Evolutionary conservation across 1,140 invertebrate species (phyloP), one percentile per base, ranked within the genome.

Genomic region (Heliconius congener): DNA sequence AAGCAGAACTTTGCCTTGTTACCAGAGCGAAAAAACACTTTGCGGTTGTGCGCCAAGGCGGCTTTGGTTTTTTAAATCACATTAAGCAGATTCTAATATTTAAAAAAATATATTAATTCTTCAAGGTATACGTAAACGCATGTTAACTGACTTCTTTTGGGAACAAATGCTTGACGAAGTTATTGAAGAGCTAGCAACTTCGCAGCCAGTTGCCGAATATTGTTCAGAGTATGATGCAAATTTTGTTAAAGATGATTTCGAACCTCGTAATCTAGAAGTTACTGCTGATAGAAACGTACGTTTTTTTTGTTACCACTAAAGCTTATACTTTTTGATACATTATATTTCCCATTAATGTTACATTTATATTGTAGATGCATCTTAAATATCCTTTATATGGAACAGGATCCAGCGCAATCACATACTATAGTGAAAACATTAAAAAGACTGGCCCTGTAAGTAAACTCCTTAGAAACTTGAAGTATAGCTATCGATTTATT

Each of bases 91-190:
- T 37, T 37, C 34, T 8, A 52, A 60, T 66, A 30, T 76, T 66
- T 13, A 23, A n/a, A 66, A 66, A 23, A 46, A 37, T 55, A 3
- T 37, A 39, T 66, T 30, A 52, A 66, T 66, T 13, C 60, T 66
- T 66, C 11, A 66, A 94, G 94, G 94, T 76, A 88, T 93, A 66
- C 88, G 94, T 2, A 94, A 93, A 77, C 84, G 90, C 8, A 93
- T 95, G 93, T 70, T 95, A 5, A 93, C 88, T 6, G 90, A 95
- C 81, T 94, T 94, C 81, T 93, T 94, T 79, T 94, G 93, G 93
- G 91, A 93, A 71, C 91, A 94, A 89, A 94, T 95, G 91, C 73
- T 94, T 8, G 89, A 91, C 19, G 93, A 95, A 84, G 90, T 94
- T 0, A 90, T 94, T 27, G 90, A 94, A 19, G 94, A 94, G 76